A percentile compares a stretch with the other conserved stretches of the same genome.
These are phyloP conservation scores for Yponomeuta cagnagella DNA, from an alignment of 2,888 invertebrate species.

Conservation along the genomic window DNA sequence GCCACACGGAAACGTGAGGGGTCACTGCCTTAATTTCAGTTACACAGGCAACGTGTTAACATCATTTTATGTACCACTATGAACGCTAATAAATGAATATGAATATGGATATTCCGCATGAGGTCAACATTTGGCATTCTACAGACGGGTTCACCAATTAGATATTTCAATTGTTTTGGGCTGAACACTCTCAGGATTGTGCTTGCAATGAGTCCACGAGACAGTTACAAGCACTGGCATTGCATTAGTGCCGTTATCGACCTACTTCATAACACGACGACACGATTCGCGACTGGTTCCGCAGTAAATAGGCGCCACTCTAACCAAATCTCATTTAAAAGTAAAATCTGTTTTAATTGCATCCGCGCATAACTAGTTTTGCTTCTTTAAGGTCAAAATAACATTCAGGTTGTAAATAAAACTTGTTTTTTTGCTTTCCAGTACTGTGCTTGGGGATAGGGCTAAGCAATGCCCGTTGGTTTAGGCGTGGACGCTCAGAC, in stretches of 20 bases:
- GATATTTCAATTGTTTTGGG: background rate
- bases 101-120: background rate
- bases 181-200: background rate
- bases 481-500: constrained; percentile 47
- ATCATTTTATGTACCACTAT: too few relatives aligned
- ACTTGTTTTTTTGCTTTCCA: constrained; percentile 31
- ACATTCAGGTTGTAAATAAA: constrained; percentile 7
- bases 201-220: background rate
- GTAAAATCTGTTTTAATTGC: constrained; percentile 1
- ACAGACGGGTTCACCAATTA: background rate
- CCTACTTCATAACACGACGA: constrained; percentile 12
- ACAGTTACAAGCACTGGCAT: background rate
- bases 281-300: constrained; percentile 8
- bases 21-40: too few relatives aligned
- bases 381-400: background rate
- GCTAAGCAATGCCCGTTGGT: constrained; percentile 51
- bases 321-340: background rate
- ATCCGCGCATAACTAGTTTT: background rate
- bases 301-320: background rate
- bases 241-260: constrained; percentile 11
- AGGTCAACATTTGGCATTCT: background rate
- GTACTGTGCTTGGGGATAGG: constrained; percentile 46
- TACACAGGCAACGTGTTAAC: too few relatives aligned
- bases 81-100: too few relatives aligned
- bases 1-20: too few relatives aligned